Percentiles rank a stretch among this genome's conserved stretches.
Conservation (phyloP, 2,113 vertebrate species). For the Silurus glanis region DNA sequence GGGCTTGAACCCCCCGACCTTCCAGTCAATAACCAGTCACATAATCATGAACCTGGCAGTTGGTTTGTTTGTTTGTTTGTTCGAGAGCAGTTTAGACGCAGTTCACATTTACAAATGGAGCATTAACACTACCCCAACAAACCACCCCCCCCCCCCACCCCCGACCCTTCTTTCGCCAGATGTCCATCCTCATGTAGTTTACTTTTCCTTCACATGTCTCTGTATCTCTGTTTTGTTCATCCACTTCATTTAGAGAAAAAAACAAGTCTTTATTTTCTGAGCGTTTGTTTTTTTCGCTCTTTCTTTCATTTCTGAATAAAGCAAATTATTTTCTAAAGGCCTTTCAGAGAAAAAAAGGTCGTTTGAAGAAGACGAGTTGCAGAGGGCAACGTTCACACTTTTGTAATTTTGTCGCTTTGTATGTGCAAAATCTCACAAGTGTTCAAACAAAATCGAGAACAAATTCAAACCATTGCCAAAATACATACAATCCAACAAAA, state of each 20-base stretch:
- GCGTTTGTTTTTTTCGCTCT: background rate
- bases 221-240: background rate
- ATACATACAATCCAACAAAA: background rate
- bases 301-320: background rate
- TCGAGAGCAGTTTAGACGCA: background rate
- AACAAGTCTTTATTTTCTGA: background rate
- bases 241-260: background rate
- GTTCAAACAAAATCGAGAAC: background rate
- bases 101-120: background rate
- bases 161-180: too few relatives aligned
- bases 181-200: background rate
- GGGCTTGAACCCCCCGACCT: too few relatives aligned
- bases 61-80: background rate
- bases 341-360: background rate
- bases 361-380: background rate
- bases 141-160: background rate
- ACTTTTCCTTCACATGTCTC: background rate
- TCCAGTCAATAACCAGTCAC: too few relatives aligned
- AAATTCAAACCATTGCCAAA: background rate
- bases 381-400: background rate
- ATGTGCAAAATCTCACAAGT: background rate
- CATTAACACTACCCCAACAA: background rate
- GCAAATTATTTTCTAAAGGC: background rate
- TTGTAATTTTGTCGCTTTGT: constrained; percentile 1
- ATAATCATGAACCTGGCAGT: too few relatives aligned